Percentiles rank a stretch among this genome's conserved stretches.
phyloP scores from a whole-genome alignment of 1,140 invertebrate species.

The Portunus trituberculatus region DNA sequence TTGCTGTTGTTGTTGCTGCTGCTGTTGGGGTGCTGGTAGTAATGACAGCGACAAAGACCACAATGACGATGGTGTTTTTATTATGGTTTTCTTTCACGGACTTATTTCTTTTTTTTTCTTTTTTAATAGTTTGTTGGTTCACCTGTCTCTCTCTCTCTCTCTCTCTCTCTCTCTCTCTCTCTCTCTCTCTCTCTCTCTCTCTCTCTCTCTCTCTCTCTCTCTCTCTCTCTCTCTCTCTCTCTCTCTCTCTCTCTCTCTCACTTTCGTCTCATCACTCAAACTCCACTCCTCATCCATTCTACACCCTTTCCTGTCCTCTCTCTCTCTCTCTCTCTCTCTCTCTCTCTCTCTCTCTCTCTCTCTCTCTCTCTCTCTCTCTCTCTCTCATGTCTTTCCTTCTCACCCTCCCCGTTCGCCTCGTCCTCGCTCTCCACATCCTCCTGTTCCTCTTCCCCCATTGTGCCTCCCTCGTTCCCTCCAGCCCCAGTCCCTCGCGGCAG shows the following conservation, averaged over 20 bases:
- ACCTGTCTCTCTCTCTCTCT: neutral
- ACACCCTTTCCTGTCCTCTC: neutral
- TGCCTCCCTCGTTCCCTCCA: neutral
- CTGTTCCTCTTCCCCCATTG: neutral
- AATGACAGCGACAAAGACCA: too few relatives aligned
- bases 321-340: too few relatives aligned
- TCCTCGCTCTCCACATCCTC: neutral
- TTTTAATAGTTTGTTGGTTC: neutral
- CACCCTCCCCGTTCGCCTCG: neutral
- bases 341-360: too few relatives aligned
- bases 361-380: neutral
- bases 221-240: neutral
- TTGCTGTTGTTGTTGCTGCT: too few relatives aligned
- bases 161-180: neutral
- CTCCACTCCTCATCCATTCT: neutral
- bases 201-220: neutral
- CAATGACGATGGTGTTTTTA: neutral
- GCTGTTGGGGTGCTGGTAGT: too few relatives aligned
- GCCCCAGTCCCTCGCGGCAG: slow-evolving; percentile 39
- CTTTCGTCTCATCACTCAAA: neutral
- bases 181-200: neutral
- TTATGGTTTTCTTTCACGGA: neutral
- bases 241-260: neutral
- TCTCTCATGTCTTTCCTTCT: neutral
- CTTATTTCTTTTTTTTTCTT: neutral